phyloP scores from a whole-genome alignment of 2,113 vertebrate species.

The Phylloscopus trochiloides region DNA sequence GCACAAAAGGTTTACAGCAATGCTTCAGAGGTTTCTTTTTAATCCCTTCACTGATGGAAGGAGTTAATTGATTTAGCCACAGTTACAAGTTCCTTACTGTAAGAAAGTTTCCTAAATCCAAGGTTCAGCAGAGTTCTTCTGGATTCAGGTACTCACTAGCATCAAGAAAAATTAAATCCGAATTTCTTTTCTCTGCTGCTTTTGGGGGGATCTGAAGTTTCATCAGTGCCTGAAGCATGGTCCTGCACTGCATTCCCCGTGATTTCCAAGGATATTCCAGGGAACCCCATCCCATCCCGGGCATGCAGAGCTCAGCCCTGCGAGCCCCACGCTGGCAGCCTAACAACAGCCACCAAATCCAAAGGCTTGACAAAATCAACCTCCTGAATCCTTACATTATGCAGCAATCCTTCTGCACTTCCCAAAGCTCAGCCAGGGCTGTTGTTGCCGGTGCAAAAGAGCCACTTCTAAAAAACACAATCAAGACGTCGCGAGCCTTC shows the following conservation, averaged over 20 bases:
- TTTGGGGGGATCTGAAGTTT: background rate
- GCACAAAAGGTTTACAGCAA: background rate
- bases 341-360: background rate
- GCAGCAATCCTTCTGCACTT: background rate
- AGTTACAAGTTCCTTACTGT: background rate
- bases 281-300: background rate
- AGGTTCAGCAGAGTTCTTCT: background rate
- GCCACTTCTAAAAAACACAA: background rate
- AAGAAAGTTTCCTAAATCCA: background rate
- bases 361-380: background rate
- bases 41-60: background rate
- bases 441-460: background rate
- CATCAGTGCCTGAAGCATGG: background rate
- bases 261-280: background rate
- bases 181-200: background rate
- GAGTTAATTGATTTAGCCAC: background rate
- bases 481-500: background rate
- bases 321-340: fast-evolving
- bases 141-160: background rate
- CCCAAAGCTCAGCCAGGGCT: background rate
- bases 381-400: background rate
- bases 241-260: background rate
- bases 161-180: background rate
- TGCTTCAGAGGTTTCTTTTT: background rate
- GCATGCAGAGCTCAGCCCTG: background rate